Evolutionary conservation across 2,888 invertebrate genomes (phyloP), one percentile per base, ranked within the genome.

Genomic region (Smittia sp.): DNA sequence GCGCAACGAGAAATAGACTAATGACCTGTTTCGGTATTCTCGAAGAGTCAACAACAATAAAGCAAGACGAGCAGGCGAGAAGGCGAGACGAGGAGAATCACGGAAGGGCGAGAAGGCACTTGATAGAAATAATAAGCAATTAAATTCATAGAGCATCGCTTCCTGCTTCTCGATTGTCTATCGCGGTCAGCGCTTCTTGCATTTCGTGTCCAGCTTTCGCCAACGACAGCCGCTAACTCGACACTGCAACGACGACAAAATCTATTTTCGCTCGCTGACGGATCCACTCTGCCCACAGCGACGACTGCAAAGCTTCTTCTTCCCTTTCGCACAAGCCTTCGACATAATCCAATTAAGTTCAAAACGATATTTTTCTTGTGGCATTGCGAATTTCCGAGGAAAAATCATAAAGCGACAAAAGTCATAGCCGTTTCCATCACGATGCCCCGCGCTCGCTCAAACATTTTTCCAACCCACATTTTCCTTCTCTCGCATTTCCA

Each of bases 21-120:
- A 63, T 63, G 63, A 63, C 63, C 63, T 27, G 63, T 63, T 63
- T 63, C 20, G 63, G 63, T 63, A 25, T 63, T 63, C 25, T 58
- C 20, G 22, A 58, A 9, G 3, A 46, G 46, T 46, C n/a, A n/a
- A 15, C 4, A n/a, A 46, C 4, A 15, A 46, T n/a, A 15, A 46
- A 46, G 11, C n/a, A 15, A 6, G 2, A 15, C 15, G 15, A 15
- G n/a, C n/a, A n/a, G n/a, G n/a, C n/a, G 39, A 13, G 7, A 39
- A 39, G 39, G 39, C 13, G 39, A 39, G 39, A 9, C 13, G 39
- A 39, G 39, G 13, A 39, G 7, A 13, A 13, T 39, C 39, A 39
- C 39, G 39, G 13, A 39, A 39, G 39, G 39, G 39, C 13, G 39
- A 39, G n/a, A n/a, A n/a, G n/a, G 13, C 39, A 39, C 13, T 39